Evolutionary conservation across 2,797 vertebrate species (phyloP).

Genomic region (Erithacus rubecula): DNA sequence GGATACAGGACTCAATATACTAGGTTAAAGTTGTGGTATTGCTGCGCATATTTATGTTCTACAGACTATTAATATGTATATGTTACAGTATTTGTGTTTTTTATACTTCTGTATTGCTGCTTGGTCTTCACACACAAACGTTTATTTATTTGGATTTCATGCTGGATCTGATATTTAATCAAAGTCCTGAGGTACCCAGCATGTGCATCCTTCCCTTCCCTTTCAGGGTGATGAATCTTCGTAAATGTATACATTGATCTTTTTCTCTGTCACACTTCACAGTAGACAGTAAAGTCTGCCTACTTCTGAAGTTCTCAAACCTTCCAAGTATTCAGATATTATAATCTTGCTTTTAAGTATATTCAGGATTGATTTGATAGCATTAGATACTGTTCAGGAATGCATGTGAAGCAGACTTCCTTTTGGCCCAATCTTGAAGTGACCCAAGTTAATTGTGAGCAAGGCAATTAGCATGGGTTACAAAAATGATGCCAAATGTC

Average conservation of each 20-base stretch:
- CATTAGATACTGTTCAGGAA: neutral
- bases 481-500: neutral
- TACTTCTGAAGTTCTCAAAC: neutral
- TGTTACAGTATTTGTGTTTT: neutral
- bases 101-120: neutral
- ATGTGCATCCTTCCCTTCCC: neutral
- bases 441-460: neutral
- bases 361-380: neutral
- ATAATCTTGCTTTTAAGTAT: neutral
- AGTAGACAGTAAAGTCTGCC: neutral
- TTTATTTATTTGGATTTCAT: neutral
- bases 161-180: neutral
- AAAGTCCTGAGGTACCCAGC: neutral
- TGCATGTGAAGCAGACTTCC: neutral
- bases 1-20: neutral
- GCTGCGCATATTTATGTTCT: neutral
- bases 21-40: neutral
- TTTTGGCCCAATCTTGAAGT: neutral
- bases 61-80: neutral
- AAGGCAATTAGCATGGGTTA: neutral
- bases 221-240: neutral
- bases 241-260: neutral
- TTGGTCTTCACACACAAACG: neutral
- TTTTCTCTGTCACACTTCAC: neutral
- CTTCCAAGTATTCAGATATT: neutral